Percentiles rank a stretch among this genome's conserved stretches.
phyloP scores from a whole-genome alignment of 2,113 vertebrate genomes.

The Cercocebus atys region DNA sequence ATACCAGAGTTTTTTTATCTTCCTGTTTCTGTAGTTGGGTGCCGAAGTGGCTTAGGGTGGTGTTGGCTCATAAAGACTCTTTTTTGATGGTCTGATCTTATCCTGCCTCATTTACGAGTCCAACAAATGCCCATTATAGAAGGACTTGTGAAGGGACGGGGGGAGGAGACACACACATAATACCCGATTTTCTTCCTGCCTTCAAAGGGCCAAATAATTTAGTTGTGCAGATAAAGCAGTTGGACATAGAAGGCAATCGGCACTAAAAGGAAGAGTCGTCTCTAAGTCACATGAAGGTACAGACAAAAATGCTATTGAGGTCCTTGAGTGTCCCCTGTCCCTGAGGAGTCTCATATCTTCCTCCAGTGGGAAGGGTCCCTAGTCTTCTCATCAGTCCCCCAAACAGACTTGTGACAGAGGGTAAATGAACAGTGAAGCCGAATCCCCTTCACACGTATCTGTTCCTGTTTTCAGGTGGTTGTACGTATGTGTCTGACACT shows the following conservation, averaged over 20 bases:
- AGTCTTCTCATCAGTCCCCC: neutral
- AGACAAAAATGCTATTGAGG: neutral
- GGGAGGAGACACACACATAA: neutral
- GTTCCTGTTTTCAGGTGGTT: neutral
- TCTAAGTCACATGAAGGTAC: neutral
- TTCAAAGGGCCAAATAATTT: neutral
- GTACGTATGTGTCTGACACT: neutral
- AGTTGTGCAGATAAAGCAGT: constrained; percentile 8
- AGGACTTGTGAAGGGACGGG: neutral
- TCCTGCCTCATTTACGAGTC: constrained; percentile 8
- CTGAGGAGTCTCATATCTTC: neutral
- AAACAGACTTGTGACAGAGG: neutral
- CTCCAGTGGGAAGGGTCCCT: neutral
- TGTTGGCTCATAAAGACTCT: constrained; percentile 17
- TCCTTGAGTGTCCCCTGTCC: neutral
- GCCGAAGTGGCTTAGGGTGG: neutral
- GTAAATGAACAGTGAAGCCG: neutral
- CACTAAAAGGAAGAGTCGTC: neutral
- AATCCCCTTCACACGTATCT: neutral
- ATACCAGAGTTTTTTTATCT: neutral
- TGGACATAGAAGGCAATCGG: neutral
- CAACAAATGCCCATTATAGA: constrained; percentile 51
- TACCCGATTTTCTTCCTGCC: neutral
- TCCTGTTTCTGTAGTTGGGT: neutral
- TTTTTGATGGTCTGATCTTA: constrained; percentile 30